phyloP scores from a whole-genome alignment of 2,113 vertebrate species.

The Plecotus auritus region DNA sequence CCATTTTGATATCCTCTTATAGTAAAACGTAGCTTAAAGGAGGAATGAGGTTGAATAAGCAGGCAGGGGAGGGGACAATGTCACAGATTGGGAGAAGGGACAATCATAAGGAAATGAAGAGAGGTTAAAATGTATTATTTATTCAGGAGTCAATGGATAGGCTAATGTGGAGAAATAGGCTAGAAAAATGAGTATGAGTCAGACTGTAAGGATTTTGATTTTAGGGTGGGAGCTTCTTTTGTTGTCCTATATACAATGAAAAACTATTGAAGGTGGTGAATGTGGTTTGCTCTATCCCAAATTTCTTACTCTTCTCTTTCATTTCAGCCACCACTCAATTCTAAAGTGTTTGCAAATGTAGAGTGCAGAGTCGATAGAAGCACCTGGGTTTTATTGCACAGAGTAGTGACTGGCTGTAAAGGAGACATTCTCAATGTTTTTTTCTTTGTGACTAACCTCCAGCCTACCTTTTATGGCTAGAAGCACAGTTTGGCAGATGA shows the following conservation, averaged over 20 bases:
- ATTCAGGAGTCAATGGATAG: background rate
- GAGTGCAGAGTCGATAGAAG: background rate
- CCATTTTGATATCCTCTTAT: background rate
- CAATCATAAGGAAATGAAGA: background rate
- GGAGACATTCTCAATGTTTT: background rate
- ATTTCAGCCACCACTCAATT: background rate
- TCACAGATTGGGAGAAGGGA: background rate
- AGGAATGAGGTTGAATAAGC: background rate
- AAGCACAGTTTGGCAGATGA: slow-evolving; percentile 30
- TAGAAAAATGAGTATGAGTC: background rate
- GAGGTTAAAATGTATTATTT: background rate
- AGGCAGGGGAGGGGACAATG: background rate
- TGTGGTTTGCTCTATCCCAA: background rate
- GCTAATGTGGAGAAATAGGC: background rate
- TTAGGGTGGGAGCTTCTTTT: background rate
- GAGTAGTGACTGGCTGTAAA: background rate
- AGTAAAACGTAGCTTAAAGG: background rate
- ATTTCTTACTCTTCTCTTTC: background rate
- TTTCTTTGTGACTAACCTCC: slow-evolving; percentile 35
- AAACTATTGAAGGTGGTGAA: background rate
- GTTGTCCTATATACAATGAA: background rate
- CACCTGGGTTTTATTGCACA: background rate
- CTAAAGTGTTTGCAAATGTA: background rate
- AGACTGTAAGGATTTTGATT: background rate
- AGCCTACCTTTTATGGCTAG: background rate